Base-by-base conservation (phyloP, 2,888 invertebrate genomes). In the Chrysotoxum bicinctum region DNA sequence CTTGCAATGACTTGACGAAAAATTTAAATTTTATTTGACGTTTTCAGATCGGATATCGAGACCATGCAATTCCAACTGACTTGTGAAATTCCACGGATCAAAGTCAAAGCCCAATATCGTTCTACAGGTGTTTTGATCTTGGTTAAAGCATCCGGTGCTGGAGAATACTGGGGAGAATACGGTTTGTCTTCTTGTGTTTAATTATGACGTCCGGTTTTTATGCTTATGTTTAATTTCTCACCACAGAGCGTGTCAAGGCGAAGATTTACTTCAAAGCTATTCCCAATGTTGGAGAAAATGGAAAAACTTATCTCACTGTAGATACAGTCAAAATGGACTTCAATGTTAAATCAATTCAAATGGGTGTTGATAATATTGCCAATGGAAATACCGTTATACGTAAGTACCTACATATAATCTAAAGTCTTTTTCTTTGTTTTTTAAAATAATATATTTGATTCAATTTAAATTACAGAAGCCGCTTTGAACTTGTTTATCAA, bases 81-180 rank as follows among this genome's bases (percentile, higher is more conserved):
- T 35, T 93, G 97, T 88, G 95, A 94, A 90, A 96, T 97, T 87
- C 96, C 97, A 7, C 95, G 94, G 91, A 97, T 97, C 90, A 94
- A 94, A 89, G 96, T 95, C 6, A 94, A 94, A 89, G 96, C 97
- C 0, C 95, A 95, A 89, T 97, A 97, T 92, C 94, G 96, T 88
- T 97, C 97, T 21, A 95, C 95, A 8, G 97, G 97, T 8, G 94
- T 96, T 8, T 93, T 97, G 74, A 94, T 97, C 88, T 93, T 97
- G 82, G 95, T 97, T 0, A 95, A 96, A 88, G 97, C 97, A 8
- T 96, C 96, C 0, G 97, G 97, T 4, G 96, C 96, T 64, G 97
- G 97, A 4, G 96, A 97, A 90, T 97, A 97, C 91, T 97, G 97
- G 97, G 97, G 97, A 75, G 96, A 97, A 92, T 97, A 97, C 89